These are phyloP conservation scores for Thryonomys swinderianus DNA, from an alignment of 2,113 vertebrate species.

Conservation along the genomic window DNA sequence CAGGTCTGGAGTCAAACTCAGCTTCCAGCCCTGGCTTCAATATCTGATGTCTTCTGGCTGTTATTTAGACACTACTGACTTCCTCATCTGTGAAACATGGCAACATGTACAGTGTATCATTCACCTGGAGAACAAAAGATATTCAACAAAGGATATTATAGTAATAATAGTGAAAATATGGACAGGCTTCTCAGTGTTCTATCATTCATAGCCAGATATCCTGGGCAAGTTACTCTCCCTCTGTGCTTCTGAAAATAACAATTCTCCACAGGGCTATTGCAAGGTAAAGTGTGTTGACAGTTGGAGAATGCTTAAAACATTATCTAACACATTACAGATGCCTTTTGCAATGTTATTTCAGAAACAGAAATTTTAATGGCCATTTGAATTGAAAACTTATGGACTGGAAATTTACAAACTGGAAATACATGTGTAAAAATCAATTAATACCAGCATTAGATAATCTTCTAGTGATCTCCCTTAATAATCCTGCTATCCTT, in stretches of 20 bases:
- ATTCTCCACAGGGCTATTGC: background rate
- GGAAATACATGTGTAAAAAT: background rate
- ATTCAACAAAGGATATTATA: background rate
- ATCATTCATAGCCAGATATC: background rate
- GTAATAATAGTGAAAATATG: background rate
- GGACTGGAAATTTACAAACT: background rate
- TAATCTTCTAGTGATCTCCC: background rate
- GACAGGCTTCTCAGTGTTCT: background rate
- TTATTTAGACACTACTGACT: background rate
- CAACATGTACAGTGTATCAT: fast-evolving
- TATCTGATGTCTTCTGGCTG: background rate
- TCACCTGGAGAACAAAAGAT: background rate
- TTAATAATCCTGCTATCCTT: background rate
- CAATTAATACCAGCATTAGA: background rate
- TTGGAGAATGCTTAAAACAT: background rate
- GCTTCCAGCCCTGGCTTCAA: background rate
- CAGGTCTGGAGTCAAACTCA: background rate
- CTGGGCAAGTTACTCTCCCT: background rate
- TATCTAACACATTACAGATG: background rate
- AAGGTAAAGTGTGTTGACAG: background rate
- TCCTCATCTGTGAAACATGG: background rate
- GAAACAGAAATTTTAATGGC: background rate
- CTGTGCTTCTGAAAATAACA: background rate
- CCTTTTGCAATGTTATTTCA: background rate
- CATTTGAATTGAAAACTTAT: background rate